Evolutionary conservation across 2,888 invertebrate genomes (phyloP).

Genomic region (Villa cingulata): DNA sequence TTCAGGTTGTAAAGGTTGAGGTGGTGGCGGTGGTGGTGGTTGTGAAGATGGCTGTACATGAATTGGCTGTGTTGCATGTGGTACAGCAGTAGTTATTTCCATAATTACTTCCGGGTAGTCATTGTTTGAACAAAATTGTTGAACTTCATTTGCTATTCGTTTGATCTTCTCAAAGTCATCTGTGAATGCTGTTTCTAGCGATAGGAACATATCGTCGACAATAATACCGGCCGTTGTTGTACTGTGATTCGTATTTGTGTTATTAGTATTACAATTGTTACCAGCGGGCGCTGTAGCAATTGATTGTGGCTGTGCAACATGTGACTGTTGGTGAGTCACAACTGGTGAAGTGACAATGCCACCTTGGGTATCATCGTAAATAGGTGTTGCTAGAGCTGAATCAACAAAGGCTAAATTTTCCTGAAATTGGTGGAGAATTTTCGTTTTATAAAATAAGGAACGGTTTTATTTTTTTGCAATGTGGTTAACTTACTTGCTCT

Average conservation of each 20-base stretch:
- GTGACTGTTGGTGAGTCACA: slow-evolving; percentile 10
- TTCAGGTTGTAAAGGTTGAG: slow-evolving; percentile 42
- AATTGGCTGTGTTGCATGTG: slow-evolving; percentile 37
- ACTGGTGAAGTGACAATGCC: background rate
- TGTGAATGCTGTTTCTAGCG: slow-evolving; percentile 39
- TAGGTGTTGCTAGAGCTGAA: slow-evolving; percentile 30
- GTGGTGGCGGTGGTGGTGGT: slow-evolving; percentile 31
- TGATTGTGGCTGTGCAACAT: slow-evolving; percentile 12
- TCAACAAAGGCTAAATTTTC: slow-evolving; percentile 33
- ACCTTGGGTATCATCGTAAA: slow-evolving; percentile 31
- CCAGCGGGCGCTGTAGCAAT: slow-evolving; percentile 11
- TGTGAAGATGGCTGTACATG: slow-evolving; percentile 29
- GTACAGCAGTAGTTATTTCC: slow-evolving; percentile 25
- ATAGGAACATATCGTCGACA: slow-evolving; percentile 38
- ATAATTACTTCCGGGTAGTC: slow-evolving; percentile 32
- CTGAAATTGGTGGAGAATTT: slow-evolving; percentile 10
- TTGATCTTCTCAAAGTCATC: slow-evolving; percentile 77
- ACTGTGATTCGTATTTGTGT: slow-evolving; percentile 12
- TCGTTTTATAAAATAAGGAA: too few relatives aligned
- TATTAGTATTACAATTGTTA: slow-evolving; percentile 11
- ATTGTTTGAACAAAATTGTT: slow-evolving; percentile 49
- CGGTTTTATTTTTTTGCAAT: background rate
- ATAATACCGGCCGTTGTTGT: slow-evolving; percentile 25
- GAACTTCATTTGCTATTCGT: slow-evolving; percentile 68
- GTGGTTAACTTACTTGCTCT: slow-evolving; percentile 27